Evolutionary conservation across 2,797 vertebrate species (phyloP).

Genomic region (Eremophila alpestris): DNA sequence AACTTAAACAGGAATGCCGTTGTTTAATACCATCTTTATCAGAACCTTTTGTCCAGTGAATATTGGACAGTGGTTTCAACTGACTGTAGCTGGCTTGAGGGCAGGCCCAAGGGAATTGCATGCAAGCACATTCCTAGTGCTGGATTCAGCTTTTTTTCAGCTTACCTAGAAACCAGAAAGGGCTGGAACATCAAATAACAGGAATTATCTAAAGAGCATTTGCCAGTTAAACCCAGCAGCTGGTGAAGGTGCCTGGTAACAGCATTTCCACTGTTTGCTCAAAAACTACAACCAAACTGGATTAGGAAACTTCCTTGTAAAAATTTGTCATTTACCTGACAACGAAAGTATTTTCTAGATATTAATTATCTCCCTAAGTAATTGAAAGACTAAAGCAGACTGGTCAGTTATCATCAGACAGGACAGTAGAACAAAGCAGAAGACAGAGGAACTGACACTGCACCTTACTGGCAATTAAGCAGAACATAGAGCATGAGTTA

Average conservation of each 20-base stretch:
- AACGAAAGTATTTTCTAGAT: background rate
- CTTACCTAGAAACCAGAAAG: background rate
- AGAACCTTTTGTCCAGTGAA: background rate
- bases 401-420: background rate
- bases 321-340: background rate
- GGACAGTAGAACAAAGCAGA: background rate
- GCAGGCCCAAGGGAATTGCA: background rate
- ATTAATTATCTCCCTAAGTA: background rate
- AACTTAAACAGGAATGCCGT: background rate
- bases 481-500: background rate
- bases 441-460: background rate
- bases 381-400: background rate
- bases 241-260: background rate
- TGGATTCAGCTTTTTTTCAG: slow-evolving; percentile 4
- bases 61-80: background rate
- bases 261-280: background rate
- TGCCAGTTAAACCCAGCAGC: background rate
- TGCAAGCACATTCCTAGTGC: background rate
- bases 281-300: background rate
- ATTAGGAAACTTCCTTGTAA: background rate
- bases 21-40: background rate
- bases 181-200: background rate
- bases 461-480: background rate
- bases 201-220: background rate
- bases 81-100: background rate